Base-by-base conservation (phyloP, 2,888 invertebrate species). In the Amphiduros pacificus region DNA sequence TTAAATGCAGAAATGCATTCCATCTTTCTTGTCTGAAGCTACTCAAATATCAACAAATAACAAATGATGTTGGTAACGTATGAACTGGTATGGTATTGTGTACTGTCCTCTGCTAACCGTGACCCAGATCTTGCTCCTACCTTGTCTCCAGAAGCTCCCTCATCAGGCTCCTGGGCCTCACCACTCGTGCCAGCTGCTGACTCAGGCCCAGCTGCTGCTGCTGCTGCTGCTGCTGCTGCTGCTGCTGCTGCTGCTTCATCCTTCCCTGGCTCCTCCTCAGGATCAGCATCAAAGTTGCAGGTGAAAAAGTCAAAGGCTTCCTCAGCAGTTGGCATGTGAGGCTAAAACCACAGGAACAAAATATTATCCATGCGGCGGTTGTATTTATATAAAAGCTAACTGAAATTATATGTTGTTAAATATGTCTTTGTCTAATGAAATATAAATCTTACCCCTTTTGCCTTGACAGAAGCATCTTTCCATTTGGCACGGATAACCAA, bases 291-390 rank as follows among this genome's bases (percentile, higher is more conserved):
- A 77, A 79, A 84, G 20, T 76, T 75, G 51, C 81, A 77, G 11
- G 82, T 83, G 68, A 85, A 85, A 72, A 85, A 85, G 67, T 85
- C 83, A 72, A 73, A 81, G 17, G 81, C 76, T 51, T 80, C 81
- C 58, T 83, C 79, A 17, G 73, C 64, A 29, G 77, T 74, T 28
- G 76, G 77, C 72, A 77, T 22, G 9, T 50, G 36, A 27, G 50
- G 26, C 64, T 63, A 36, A 22, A 20, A 59, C 17, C 2, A 60
- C 17, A 27, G 20, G n/a, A 31, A 28, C 22, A 48, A 20, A 9
- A 48, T 48, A 20, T 48, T n/a, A 6, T 48, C n/a, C 17, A 48
- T 6, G 22, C 48, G n/a, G 17, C n/a, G n/a, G 14, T 36, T 36
- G 36, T 36, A 9, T 36, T 36, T 36, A 11, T 17, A 11, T 11